These are phyloP conservation scores for Psittacara wagleri DNA, from an alignment of 2,113 vertebrate genomes.

Conservation along the genomic window DNA sequence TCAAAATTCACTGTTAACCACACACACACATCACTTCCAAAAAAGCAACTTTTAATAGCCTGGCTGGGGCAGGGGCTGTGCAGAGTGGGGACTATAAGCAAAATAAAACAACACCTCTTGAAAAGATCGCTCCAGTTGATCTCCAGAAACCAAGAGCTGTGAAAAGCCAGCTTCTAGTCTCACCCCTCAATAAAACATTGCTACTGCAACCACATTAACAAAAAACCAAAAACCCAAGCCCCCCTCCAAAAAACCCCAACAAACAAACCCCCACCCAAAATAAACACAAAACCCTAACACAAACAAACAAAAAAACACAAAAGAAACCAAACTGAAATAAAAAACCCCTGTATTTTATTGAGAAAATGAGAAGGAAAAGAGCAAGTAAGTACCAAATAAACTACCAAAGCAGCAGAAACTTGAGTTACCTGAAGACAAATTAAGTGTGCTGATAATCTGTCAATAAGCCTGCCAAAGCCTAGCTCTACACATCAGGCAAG, in stretches of 20 bases:
- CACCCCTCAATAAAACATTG: neutral
- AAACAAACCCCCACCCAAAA: neutral
- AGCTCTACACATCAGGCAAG: neutral
- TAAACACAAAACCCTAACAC: neutral
- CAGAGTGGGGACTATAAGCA: neutral
- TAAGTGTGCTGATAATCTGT: neutral
- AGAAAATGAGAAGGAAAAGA: neutral
- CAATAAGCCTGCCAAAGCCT: neutral
- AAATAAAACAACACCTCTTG: neutral
- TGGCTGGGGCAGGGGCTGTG: neutral
- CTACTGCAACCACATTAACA: neutral
- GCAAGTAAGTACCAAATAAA: neutral
- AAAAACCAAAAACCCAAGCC: neutral
- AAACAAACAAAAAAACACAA: neutral
- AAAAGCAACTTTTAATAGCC: neutral
- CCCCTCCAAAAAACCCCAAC: neutral
- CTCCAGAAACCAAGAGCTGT: neutral
- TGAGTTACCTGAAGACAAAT: neutral
- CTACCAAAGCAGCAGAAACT: neutral
- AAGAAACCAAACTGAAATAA: neutral
- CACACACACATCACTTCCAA: neutral
- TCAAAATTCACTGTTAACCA: neutral
- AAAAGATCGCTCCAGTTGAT: neutral
- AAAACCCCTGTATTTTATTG: accelerated
- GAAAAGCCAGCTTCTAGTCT: neutral